Conservation (phyloP, 1,140 invertebrate genomes). For the Pachyrhynchus sulphureomaculatus region DNA sequence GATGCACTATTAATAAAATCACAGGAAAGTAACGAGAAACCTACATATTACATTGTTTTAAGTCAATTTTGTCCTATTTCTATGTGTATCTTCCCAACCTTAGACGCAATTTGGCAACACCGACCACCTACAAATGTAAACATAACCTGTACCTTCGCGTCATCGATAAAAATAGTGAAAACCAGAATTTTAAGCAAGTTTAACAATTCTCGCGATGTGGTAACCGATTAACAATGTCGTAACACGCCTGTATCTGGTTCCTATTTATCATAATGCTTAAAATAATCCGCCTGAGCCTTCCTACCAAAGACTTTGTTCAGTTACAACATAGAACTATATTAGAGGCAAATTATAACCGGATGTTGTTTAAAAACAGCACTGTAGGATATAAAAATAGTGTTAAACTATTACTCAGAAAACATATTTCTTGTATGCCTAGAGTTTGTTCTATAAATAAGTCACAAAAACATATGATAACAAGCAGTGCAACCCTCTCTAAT, state of each 20-base stretch:
- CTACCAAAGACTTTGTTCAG: too few species aligned
- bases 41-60: too few species aligned
- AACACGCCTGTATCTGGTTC: conserved; percentile 1
- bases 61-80: too few species aligned
- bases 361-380: background rate
- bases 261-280: conserved; percentile 22
- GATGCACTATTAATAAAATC: too few species aligned
- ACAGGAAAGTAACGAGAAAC: too few species aligned
- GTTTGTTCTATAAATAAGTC: too few species aligned
- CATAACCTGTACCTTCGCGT: conserved; percentile 28
- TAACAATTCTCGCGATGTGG: background rate
- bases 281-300: conserved; percentile 7
- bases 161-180: conserved; percentile 26
- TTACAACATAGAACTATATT: background rate
- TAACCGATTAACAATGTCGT: conserved; percentile 21
- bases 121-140: conserved; percentile 12
- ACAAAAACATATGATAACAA: background rate
- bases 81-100: too few species aligned
- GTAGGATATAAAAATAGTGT: background rate
- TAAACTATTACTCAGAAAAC: too few species aligned
- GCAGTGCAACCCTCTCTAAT: too few species aligned
- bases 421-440: background rate
- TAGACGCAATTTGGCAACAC: background rate
- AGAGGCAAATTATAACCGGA: background rate
- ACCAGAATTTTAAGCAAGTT: conserved; percentile 5